Percentiles rank a stretch among this genome's conserved stretches.
Evolutionary conservation across 1,140 invertebrate genomes (phyloP).

Genomic region (Hycleus phaleratus): DNA sequence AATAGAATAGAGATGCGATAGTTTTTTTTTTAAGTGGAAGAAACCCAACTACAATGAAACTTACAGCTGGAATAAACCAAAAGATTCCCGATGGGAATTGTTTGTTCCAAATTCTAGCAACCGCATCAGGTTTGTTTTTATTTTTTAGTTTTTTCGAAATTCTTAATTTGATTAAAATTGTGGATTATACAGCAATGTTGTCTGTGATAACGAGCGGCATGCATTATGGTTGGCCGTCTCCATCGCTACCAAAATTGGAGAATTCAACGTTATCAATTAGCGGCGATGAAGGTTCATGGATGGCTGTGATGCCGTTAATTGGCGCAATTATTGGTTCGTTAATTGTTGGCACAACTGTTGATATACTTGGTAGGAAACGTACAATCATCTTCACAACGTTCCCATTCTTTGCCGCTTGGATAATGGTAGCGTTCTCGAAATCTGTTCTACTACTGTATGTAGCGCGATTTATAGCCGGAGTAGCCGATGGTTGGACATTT

Average conservation of each 20-base stretch:
- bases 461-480: constrained; percentile 46
- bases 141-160: not conserved
- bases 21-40: not conserved
- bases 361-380: constrained; percentile 57
- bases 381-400: constrained; percentile 54
- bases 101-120: constrained; percentile 22
- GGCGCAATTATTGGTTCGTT: constrained; percentile 47
- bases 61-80: not conserved
- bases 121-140: constrained; percentile 15
- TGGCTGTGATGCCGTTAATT: constrained; percentile 43
- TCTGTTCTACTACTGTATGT: constrained; percentile 46
- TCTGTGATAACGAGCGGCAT: constrained; percentile 31
- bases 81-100: constrained; percentile 9
- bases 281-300: constrained; percentile 54
- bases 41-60: constrained; percentile 4
- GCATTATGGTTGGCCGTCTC: constrained; percentile 36
- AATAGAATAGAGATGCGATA: too few species aligned
- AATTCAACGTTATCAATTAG: constrained; percentile 43
- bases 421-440: constrained; percentile 50
- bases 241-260: constrained; percentile 30
- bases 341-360: constrained; percentile 33
- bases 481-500: constrained; percentile 59
- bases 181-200: constrained; percentile 24
- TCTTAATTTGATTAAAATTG: not conserved
- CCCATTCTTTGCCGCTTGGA: constrained; percentile 58